A percentile compares a stretch with the other conserved stretches of the same genome.
These are phyloP conservation scores for Okamejei kenojei DNA, from an alignment of 2,797 vertebrate species.

Conservation along the genomic window DNA sequence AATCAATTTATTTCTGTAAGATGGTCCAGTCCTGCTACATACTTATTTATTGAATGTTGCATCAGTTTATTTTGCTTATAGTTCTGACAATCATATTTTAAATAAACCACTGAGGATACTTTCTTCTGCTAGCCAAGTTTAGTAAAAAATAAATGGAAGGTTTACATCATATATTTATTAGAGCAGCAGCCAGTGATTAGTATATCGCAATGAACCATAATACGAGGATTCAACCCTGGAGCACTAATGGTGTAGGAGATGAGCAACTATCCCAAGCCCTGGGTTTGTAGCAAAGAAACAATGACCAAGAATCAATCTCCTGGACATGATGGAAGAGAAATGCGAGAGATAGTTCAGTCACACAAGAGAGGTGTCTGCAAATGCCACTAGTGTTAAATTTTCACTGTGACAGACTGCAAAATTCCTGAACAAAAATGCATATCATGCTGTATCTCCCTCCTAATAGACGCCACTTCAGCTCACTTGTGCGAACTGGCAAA, in stretches of 20 bases:
- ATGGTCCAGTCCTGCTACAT: not conserved
- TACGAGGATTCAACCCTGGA: not conserved
- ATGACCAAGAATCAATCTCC: not conserved
- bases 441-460: too few relatives aligned
- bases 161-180: not conserved
- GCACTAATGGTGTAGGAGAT: not conserved
- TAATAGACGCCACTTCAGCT: not conserved
- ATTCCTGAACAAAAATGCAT: not conserved
- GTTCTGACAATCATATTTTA: not conserved
- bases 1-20: not conserved
- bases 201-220: not conserved
- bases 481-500: not conserved
- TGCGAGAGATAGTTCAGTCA: not conserved
- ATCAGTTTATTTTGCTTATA: not conserved
- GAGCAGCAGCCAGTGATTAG: not conserved
- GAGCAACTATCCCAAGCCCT: not conserved
- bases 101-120: not conserved
- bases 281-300: not conserved
- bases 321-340: not conserved
- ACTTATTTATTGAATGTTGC: not conserved
- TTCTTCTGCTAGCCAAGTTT: not conserved
- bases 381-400: not conserved
- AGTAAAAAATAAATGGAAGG: not conserved
- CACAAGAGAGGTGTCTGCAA: not conserved
- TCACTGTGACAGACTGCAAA: not conserved